Evolutionary conservation across 2,888 invertebrate species (phyloP).

Genomic region (Amblyjoppa proteus): DNA sequence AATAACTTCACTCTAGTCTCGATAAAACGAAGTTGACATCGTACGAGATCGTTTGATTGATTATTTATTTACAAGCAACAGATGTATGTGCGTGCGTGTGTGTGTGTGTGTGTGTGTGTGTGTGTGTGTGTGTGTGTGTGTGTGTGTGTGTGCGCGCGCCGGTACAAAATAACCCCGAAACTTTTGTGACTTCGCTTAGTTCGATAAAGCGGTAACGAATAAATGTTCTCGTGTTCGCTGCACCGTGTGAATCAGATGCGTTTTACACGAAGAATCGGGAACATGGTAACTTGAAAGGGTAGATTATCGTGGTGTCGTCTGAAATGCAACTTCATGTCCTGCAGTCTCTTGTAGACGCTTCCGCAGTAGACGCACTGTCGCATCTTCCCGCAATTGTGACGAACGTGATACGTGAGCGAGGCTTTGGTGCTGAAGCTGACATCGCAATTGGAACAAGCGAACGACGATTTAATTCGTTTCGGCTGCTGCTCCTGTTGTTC

Average conservation of each 20-base stretch:
- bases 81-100: no score
- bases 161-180: background rate
- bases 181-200: background rate
- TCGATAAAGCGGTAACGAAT: background rate
- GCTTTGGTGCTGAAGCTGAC: slow-evolving; percentile 76
- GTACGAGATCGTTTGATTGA: background rate
- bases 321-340: slow-evolving; percentile 77
- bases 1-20: background rate
- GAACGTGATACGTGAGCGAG: slow-evolving; percentile 77
- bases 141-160: background rate
- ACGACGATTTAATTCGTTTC: slow-evolving; percentile 28
- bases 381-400: slow-evolving; percentile 78
- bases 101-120: background rate
- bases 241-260: slow-evolving; percentile 22
- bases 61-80: slow-evolving; percentile 30
- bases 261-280: slow-evolving; percentile 42
- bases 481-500: background rate
- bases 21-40: background rate
- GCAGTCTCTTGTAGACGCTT: slow-evolving; percentile 74
- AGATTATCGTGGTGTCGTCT: slow-evolving; percentile 72
- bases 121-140: no score
- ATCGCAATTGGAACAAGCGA: slow-evolving; percentile 74
- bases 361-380: slow-evolving; percentile 80
- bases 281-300: slow-evolving; percentile 61
- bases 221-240: slow-evolving; percentile 7